Conservation (phyloP, 2,797 vertebrate species). For the Enteromius paludinosus region DNA sequence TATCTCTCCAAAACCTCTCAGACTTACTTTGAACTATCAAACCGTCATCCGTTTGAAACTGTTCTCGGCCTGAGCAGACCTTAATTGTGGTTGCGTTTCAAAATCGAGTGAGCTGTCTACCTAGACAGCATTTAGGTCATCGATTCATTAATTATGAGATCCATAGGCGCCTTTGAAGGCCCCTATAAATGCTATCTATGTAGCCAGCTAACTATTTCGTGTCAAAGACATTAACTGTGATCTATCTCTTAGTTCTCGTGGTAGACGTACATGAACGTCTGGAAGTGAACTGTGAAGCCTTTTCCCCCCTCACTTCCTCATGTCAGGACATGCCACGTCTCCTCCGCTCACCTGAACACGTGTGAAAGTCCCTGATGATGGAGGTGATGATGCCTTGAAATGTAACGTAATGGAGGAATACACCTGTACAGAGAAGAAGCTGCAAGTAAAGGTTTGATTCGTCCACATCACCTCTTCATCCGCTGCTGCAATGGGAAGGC, state of each 20-base stretch:
- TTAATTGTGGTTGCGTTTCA: not conserved
- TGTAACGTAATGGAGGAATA: conserved; percentile 27
- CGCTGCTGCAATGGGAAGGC: conserved; percentile 58
- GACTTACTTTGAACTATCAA: not conserved
- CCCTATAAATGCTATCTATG: not conserved
- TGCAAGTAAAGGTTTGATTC: conserved; percentile 35
- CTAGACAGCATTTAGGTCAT: not conserved
- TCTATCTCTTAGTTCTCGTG: not conserved
- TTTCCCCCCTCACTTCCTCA: not conserved
- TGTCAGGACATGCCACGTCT: conserved; percentile 51
- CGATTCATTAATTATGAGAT: not conserved
- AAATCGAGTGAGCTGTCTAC: not conserved
- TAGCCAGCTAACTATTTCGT: not conserved
- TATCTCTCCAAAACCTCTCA: not conserved
- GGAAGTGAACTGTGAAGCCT: not conserved
- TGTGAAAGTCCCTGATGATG: not conserved
- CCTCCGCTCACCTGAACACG: conserved; percentile 32
- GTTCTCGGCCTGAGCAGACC: conserved; percentile 22
- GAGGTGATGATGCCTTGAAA: not conserved
- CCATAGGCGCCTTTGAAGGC: not conserved
- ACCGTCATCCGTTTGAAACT: not conserved
- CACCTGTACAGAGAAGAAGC: conserved; percentile 31
- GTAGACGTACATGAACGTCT: too few relatives aligned
- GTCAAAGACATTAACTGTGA: not conserved
- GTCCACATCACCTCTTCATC: conserved; percentile 5